Evolutionary conservation across 2,113 vertebrate genomes (phyloP), one percentile per base, ranked within the genome.

Genomic region (Patagioenas fasciata): DNA sequence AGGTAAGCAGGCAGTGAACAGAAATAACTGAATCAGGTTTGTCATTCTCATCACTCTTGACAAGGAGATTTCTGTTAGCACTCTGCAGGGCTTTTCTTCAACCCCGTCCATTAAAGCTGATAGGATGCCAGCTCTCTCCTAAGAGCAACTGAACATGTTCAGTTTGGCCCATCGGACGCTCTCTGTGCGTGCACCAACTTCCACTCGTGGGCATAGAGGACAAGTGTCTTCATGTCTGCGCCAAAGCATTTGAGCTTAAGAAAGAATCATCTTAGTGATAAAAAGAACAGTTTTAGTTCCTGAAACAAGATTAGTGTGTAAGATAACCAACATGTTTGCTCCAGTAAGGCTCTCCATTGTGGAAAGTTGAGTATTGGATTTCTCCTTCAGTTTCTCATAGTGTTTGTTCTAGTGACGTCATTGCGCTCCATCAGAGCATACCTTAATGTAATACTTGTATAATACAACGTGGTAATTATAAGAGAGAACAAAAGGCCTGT

Each of bases 401-500:
- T 31, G 24, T 42, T 88, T 82, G 5, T 93, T 92, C 86, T 79
- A 56, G 42, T 92, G 77, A 48, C 80, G 65, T 75, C 72, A n/a
- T 44, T 53, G 67, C 0, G 0, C 47, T 79, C 61, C 71, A 40
- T 62, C 25, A 56, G 72, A 81, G 61, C 9, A 1, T 48, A 34
- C 5, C 23, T 14, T 90, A 70, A 74, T 81, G 85, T 65, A 44
- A 56, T 48, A 12, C 70, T 53, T 85, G 61, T 31, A 38, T 74
- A 58, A 73, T 42, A 53, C 44, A 84, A 15, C 24, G 24, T 2
- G 31, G 2, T 95, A 92, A 96, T 97, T 95, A 95, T 89, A 89
- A 82, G 89, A 79, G 91, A 84, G 64, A 84, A 90, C 89, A 93
- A 95, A 94, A 92, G 72, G 53, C 78, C 10, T 60, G 4, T 89